Percentiles rank a stretch among this genome's conserved stretches.
Evolutionary conservation across 2,888 invertebrate genomes (phyloP).

Genomic region (Drosophila acutilabella): DNA sequence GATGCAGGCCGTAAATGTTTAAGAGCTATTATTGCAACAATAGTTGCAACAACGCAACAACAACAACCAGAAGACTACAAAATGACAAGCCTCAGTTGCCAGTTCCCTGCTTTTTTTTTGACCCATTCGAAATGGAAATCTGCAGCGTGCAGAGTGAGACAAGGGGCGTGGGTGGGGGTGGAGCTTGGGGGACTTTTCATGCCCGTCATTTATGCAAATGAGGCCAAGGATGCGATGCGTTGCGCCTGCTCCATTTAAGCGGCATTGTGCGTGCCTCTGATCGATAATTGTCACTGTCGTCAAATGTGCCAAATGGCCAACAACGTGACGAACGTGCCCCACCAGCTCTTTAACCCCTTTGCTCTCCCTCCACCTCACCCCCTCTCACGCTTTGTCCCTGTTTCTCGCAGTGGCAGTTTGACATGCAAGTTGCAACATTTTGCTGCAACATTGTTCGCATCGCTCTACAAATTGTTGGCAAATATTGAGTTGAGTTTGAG

Average conservation of each 20-base stretch:
- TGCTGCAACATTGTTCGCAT: constrained; percentile 47
- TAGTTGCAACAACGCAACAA: constrained; percentile 56
- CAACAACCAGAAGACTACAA: not conserved
- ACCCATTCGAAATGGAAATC: not conserved
- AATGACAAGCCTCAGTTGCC: constrained; percentile 1
- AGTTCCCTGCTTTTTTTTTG: constrained; percentile 27
- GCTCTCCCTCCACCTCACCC: not conserved
- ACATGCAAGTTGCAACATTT: constrained; percentile 33
- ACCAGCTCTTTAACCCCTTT: not conserved
- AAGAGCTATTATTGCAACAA: constrained; percentile 74
- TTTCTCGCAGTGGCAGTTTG: constrained; percentile 1
- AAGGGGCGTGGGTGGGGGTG: not conserved
- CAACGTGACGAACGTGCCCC: constrained; percentile 52
- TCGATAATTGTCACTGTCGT: constrained; percentile 76
- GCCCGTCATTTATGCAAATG: constrained; percentile 76
- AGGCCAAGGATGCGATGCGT: constrained; percentile 69
- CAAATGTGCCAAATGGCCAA: constrained; percentile 57
- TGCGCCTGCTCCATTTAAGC: constrained; percentile 65
- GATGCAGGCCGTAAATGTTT: constrained; percentile 55
- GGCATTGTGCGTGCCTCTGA: constrained; percentile 71
- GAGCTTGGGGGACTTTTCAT: constrained; percentile 9
- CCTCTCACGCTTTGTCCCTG: not conserved
- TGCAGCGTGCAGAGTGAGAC: not conserved
- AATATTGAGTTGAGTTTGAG: constrained; percentile 56
- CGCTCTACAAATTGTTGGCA: constrained; percentile 56